A percentile compares a stretch with the other conserved stretches of the same genome.
phyloP scores from a whole-genome alignment of 2,797 vertebrate genomes.

The Crypturellus tataupa region DNA sequence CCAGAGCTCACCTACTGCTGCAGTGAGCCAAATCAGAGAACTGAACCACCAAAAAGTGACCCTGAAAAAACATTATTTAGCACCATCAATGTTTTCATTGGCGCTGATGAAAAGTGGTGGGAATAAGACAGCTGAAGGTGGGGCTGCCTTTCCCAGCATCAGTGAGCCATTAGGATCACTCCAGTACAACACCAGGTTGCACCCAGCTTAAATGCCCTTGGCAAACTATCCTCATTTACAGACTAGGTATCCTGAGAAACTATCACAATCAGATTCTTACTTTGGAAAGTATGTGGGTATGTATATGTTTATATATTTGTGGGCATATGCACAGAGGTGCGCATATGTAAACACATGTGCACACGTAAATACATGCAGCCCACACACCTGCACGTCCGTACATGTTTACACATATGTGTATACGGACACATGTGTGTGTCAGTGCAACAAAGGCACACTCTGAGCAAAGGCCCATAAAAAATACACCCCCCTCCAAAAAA shows the following conservation, averaged over 20 bases:
- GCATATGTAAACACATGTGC: no score
- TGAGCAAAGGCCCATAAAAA: neutral
- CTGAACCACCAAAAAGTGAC: neutral
- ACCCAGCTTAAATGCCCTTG: neutral
- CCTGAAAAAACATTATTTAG: neutral
- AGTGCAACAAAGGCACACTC: neutral
- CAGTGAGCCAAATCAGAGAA: neutral
- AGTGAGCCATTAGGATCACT: neutral
- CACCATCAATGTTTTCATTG: neutral
- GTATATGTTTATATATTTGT: no score
- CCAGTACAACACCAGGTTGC: neutral
- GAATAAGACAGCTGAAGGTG: neutral
- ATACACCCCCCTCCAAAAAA: neutral
- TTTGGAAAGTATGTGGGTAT: neutral
- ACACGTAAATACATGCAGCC: no score
- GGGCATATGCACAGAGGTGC: no score
- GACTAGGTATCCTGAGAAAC: neutral
- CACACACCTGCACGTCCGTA: no score
- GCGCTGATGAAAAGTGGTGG: neutral
- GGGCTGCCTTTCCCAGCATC: neutral
- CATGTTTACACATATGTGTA: no score
- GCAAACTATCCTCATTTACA: fast-evolving
- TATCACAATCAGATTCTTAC: neutral
- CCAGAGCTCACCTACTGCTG: fast-evolving
- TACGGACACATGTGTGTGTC: no score